Conservation (phyloP, 2,797 vertebrate genomes). For the Triplophysa bombifrons region DNA sequence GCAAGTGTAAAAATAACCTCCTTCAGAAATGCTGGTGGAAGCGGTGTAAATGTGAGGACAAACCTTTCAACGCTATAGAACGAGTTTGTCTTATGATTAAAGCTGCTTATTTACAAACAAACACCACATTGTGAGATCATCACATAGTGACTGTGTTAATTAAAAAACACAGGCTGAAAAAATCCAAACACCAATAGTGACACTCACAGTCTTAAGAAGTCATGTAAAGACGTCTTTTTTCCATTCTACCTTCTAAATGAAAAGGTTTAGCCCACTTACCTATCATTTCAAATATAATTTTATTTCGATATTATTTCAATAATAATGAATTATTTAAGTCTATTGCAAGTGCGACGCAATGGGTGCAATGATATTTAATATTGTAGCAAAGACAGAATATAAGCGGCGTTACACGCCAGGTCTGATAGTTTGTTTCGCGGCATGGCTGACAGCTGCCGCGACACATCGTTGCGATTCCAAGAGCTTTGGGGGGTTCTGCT, state of each 20-base stretch:
- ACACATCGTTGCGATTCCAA: constrained; percentile 48
- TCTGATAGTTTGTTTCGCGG: constrained; percentile 20
- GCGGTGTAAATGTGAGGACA: constrained; percentile 6
- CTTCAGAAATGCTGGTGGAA: constrained; percentile 28
- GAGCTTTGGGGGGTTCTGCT: constrained; percentile 40
- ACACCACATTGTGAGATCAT: background rate
- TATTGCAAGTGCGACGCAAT: background rate
- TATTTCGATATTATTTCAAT: background rate
- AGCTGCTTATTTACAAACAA: background rate
- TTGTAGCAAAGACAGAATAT: background rate
- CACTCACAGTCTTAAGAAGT: background rate
- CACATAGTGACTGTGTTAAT: background rate
- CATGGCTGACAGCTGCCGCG: constrained; percentile 39
- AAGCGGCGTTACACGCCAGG: background rate
- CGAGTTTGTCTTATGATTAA: background rate
- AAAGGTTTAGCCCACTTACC: background rate
- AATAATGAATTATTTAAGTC: background rate
- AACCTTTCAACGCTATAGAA: constrained; percentile 8
- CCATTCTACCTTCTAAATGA: background rate
- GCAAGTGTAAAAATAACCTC: constrained; percentile 51
- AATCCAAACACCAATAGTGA: background rate
- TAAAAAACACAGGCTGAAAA: background rate
- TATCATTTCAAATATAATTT: no score
- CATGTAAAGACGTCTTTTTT: no score
- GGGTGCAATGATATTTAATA: constrained; percentile 14